Percentiles rank a stretch among this genome's conserved stretches.
Conservation (phyloP, 1,140 invertebrate genomes). For the Thalassaphorura encarpata region DNA sequence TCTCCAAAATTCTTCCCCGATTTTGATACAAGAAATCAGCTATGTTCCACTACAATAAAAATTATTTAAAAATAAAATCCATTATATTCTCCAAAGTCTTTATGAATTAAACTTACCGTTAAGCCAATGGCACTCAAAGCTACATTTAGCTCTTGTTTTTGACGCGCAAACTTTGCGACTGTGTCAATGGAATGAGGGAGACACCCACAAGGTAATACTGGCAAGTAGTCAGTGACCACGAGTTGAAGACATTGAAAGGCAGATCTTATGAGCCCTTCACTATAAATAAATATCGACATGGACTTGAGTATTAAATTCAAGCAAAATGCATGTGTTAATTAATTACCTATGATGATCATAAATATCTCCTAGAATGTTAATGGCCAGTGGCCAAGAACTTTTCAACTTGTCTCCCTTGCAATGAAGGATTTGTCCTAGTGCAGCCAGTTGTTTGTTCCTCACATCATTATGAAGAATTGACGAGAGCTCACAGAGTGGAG, state of each 20-base stretch:
- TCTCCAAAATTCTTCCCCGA: slow-evolving; percentile 72
- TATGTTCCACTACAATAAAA: slow-evolving; percentile 77
- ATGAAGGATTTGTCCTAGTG: slow-evolving; percentile 83
- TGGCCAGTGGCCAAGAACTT: slow-evolving; percentile 87
- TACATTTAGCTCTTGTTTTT: slow-evolving; percentile 95
- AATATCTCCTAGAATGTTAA: slow-evolving; percentile 88
- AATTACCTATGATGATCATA: slow-evolving; percentile 78
- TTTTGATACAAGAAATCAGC: slow-evolving; percentile 95
- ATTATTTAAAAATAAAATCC: slow-evolving; percentile 2
- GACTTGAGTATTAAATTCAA: slow-evolving; percentile 5
- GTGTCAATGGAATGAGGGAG: slow-evolving; percentile 86
- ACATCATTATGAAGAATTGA: slow-evolving; percentile 84
- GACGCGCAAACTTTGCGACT: slow-evolving; percentile 88
- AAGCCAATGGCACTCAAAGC: slow-evolving; percentile 94
- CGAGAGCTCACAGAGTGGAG: slow-evolving; percentile 81
- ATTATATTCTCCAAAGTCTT: not conserved
- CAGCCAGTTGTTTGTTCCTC: slow-evolving; percentile 86
- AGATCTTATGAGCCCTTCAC: slow-evolving; percentile 80
- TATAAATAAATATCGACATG: slow-evolving; percentile 39
- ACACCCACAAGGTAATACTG: slow-evolving; percentile 74
- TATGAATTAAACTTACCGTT: slow-evolving; percentile 54
- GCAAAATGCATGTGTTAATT: slow-evolving; percentile 1
- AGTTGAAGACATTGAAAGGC: slow-evolving; percentile 94
- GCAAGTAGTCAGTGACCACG: slow-evolving; percentile 91
- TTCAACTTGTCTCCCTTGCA: slow-evolving; percentile 79